Evolutionary conservation across 2,113 vertebrate species (phyloP).

Genomic region (Phyllostomus discolor): DNA sequence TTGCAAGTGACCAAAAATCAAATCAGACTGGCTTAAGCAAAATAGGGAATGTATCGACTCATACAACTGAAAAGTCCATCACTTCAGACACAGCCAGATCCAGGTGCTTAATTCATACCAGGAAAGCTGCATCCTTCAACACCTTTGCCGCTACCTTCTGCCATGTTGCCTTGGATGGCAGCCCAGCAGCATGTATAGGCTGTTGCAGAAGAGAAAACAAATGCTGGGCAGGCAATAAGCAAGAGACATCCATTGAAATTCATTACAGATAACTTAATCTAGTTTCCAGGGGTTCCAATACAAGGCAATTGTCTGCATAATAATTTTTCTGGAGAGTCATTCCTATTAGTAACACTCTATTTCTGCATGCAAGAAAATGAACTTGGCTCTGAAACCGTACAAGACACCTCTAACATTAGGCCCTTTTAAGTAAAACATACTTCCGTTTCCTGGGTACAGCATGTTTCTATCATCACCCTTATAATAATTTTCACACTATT

Average conservation of each 20-base stretch:
- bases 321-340: neutral
- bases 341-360: slow-evolving; percentile 31
- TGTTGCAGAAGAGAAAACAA: neutral
- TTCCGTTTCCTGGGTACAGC: slow-evolving; percentile 39
- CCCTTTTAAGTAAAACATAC: slow-evolving; percentile 41
- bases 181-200: neutral
- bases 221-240: neutral
- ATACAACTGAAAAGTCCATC: neutral
- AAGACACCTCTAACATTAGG: slow-evolving; percentile 17
- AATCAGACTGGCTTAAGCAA: neutral
- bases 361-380: neutral
- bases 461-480: slow-evolving; percentile 60
- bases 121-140: neutral
- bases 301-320: neutral
- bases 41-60: neutral
- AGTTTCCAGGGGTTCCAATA: neutral
- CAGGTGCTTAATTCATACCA: neutral
- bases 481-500: slow-evolving; percentile 64
- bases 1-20: neutral
- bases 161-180: neutral
- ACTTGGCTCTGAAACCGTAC: neutral
- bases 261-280: neutral
- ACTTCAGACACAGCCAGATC: neutral
- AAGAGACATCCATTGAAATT: neutral
- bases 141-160: neutral